Base-by-base conservation (phyloP, 2,113 vertebrate species). In the Corvus hawaiiensis region DNA sequence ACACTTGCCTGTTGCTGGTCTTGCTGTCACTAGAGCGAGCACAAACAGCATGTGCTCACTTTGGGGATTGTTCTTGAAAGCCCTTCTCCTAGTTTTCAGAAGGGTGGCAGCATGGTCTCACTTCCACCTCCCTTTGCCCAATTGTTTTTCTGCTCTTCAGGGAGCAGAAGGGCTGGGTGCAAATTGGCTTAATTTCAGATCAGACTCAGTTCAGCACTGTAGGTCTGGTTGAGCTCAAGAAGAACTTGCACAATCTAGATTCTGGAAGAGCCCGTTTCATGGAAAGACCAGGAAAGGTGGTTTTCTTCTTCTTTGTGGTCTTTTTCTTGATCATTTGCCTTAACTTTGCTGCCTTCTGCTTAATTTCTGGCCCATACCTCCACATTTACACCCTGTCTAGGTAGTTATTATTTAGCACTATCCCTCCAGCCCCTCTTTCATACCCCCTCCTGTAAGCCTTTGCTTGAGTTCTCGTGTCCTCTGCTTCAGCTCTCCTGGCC, bases 351-450 rank as follows among this genome's bases (percentile, higher is more conserved):
- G 23, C 33, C 23, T 54, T 54, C 39, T 24, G 4, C 18, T 7
- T 37, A 33, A 78, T 87, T 54, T 39, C 15, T 33, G 33, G 15
- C 33, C 10, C 19, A 14, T 20, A 27, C 2, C 12, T 23, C 16
- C n/a, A 46, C 1, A 54, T n/a, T 68, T 37, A 37, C 11, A 76
- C 2, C 3, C 22, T 4, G 4, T 23, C 3, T 18, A 37, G 9
- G 21, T 27, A 37, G 22, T 27, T 15, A 44, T 28, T 52, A 52
- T 44, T 61, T 23, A 52, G 11, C 6, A 61, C 11, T 27, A 68
- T 22, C 35, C 17, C 33, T 33, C 27, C 8, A 0, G 0, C 14
- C 6, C 16, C 5, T 12, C 13, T 33, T 59, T 52, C 5, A 7
- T 15, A 44, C 7, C 3, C 32, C 4, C 4, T 13, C 11, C 8